Conservation (phyloP, 1,140 invertebrate genomes). For the Drosophila ercepeae region DNA sequence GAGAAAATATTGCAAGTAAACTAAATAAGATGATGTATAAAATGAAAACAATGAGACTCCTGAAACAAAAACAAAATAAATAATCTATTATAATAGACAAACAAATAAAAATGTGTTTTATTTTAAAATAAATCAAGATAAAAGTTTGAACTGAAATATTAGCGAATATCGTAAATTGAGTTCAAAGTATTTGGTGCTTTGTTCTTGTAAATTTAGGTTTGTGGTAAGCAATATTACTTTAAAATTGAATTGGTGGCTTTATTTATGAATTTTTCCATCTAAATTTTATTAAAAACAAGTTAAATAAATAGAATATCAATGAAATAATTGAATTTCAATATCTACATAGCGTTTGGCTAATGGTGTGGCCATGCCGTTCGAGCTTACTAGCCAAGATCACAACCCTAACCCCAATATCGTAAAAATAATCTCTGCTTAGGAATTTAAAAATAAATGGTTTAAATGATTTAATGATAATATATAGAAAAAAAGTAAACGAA, state of each 20-base stretch:
- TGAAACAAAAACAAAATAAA: slow-evolving; percentile 65
- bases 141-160: too few relatives aligned
- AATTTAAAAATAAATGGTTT: neutral
- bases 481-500: too few relatives aligned
- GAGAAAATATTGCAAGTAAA: slow-evolving; percentile 67
- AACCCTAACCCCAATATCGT: neutral
- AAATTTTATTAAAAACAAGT: neutral
- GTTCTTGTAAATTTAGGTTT: neutral
- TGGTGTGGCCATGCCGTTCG: slow-evolving; percentile 1
- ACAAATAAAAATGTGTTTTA: neutral
- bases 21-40: slow-evolving; percentile 60
- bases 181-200: neutral
- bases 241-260: too few relatives aligned
- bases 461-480: too few relatives aligned
- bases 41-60: slow-evolving; percentile 79
- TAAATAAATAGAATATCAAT: neutral
- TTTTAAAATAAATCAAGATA: neutral
- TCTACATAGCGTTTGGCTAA: neutral
- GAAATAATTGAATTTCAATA: neutral
- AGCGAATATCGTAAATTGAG: neutral
- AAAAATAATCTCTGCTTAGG: slow-evolving; percentile 9
- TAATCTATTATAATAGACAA: slow-evolving; percentile 57
- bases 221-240: too few relatives aligned
- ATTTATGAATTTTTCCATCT: too few relatives aligned
- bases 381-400: neutral